Evolutionary conservation across 2,113 vertebrate species (phyloP).

Genomic region (Halcyon senegalensis): DNA sequence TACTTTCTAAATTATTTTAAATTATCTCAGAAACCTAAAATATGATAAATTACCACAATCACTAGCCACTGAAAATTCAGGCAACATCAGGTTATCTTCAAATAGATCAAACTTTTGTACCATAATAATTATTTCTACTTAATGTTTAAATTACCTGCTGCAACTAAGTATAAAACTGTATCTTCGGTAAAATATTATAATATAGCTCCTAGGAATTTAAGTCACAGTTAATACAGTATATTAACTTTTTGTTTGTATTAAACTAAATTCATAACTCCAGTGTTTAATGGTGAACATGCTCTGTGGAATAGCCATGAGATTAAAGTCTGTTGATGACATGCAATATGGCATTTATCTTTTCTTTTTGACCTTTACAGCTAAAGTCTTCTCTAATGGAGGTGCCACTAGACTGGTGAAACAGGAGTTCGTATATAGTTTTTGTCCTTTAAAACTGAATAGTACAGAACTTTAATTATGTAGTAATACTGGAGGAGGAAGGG

Average conservation of each 20-base stretch:
- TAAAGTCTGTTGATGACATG: not conserved
- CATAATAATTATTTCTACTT: not conserved
- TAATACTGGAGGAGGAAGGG: fast-evolving
- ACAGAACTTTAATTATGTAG: not conserved
- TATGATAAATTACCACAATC: not conserved
- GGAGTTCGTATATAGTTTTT: not conserved
- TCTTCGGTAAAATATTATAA: not conserved
- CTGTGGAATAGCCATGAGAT: not conserved
- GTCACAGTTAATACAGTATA: not conserved
- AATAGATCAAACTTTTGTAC: not conserved
- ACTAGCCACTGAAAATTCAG: not conserved
- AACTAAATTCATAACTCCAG: not conserved
- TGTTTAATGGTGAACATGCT: not conserved
- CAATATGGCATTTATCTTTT: not conserved
- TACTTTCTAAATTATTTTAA: not conserved
- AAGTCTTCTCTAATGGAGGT: not conserved
- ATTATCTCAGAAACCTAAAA: not conserved
- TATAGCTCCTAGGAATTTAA: not conserved
- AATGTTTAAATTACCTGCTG: not conserved
- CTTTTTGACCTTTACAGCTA: not conserved
- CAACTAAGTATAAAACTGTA: not conserved
- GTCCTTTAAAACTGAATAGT: not conserved
- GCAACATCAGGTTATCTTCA: not conserved
- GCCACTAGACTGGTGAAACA: not conserved
- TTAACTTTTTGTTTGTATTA: not conserved